Evolutionary conservation across 2,113 vertebrate genomes (phyloP).

Genomic region (Morone saxatilis): DNA sequence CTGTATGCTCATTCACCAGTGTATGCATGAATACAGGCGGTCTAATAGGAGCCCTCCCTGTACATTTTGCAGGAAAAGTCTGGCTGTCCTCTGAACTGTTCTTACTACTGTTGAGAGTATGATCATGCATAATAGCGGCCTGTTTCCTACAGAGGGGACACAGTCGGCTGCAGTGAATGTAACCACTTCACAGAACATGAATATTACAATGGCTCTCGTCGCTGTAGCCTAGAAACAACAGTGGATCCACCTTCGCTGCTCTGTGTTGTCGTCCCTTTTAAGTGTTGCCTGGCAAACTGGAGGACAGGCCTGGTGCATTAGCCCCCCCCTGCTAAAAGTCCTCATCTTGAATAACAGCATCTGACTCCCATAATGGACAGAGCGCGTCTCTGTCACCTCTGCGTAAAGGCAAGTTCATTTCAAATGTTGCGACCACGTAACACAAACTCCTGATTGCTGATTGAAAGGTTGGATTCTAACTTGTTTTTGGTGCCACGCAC

Average conservation of each 20-base stretch:
- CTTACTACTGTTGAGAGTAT: neutral
- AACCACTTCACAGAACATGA: slow-evolving; percentile 59
- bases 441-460: neutral
- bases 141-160: slow-evolving; percentile 23
- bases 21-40: neutral
- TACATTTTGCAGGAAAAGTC: neutral
- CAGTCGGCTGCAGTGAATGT: slow-evolving; percentile 30
- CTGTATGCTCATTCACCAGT: neutral
- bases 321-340: slow-evolving; percentile 11
- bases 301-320: slow-evolving; percentile 60
- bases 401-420: slow-evolving; percentile 1
- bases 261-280: slow-evolving; percentile 31
- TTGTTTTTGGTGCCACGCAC: neutral
- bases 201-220: slow-evolving; percentile 63
- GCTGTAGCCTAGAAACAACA: slow-evolving; percentile 66
- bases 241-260: slow-evolving; percentile 16
- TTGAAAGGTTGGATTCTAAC: neutral
- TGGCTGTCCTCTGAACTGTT: neutral
- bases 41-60: neutral
- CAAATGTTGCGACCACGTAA: neutral
- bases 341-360: slow-evolving; percentile 39
- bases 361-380: slow-evolving; percentile 32
- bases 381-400: slow-evolving; percentile 20
- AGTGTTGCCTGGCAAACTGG: slow-evolving; percentile 69
- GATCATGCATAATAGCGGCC: neutral